These are phyloP conservation scores for Endomychus coccineus DNA, from an alignment of 2,888 invertebrate species.

Conservation along the genomic window DNA sequence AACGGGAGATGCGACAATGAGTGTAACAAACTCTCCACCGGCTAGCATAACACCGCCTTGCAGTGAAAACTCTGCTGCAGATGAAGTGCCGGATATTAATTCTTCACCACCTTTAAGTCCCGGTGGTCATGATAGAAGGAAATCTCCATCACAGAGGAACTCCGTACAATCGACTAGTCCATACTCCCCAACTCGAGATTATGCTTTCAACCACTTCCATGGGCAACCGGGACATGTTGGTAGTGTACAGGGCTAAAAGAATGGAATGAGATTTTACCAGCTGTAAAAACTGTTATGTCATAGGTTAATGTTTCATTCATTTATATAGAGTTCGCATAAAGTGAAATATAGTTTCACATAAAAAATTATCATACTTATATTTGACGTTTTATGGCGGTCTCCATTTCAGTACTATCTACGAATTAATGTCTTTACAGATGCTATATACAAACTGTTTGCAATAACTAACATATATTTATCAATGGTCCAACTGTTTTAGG, in stretches of 20 bases:
- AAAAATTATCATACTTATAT: too few species aligned
- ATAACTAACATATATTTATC: too few species aligned
- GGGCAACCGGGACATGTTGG: slow-evolving; percentile 77
- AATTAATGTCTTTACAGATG: too few species aligned
- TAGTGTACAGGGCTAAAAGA: slow-evolving; percentile 36
- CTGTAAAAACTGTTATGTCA: too few species aligned
- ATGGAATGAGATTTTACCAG: slow-evolving; percentile 10
- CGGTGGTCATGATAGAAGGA: slow-evolving; percentile 38
- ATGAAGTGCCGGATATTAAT: slow-evolving; percentile 39
- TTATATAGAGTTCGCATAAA: too few species aligned
- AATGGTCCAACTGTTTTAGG: too few species aligned
- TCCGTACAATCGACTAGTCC: slow-evolving; percentile 35
- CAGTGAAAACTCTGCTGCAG: slow-evolving; percentile 40
- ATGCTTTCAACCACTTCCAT: slow-evolving; percentile 90
- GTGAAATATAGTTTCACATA: too few species aligned
- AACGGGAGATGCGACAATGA: slow-evolving; percentile 56
- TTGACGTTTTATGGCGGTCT: too few species aligned
- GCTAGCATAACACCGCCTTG: slow-evolving; percentile 54
- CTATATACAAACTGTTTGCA: too few species aligned
- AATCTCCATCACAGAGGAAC: slow-evolving; percentile 40
- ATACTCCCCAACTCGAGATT: slow-evolving; percentile 44
- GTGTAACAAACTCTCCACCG: slow-evolving; percentile 56
- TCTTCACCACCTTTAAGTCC: slow-evolving; percentile 44
- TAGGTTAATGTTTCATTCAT: too few species aligned
- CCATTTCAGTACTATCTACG: too few species aligned